phyloP scores from a whole-genome alignment of 23 tunicate species.

The Botrylloides violaceus region DNA sequence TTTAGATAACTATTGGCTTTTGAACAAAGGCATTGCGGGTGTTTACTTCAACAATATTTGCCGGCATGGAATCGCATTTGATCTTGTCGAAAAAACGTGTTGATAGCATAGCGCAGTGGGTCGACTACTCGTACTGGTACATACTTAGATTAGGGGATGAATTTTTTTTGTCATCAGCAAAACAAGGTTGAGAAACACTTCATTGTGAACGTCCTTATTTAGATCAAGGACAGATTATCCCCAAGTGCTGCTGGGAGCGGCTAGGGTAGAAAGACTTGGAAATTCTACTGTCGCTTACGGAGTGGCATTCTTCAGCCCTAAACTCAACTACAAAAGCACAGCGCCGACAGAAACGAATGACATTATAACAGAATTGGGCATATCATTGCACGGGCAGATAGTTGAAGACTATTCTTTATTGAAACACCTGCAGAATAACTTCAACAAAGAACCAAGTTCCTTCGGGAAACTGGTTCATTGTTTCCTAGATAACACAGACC shows the following conservation, averaged over 20 bases:
- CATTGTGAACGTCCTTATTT: not conserved
- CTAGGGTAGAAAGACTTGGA: slow-evolving; percentile 30
- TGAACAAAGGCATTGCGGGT: too few relatives aligned
- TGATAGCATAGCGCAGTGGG: too few relatives aligned
- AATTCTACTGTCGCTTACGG: slow-evolving; percentile 36
- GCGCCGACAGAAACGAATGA: slow-evolving; percentile 1
- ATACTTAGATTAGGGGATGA: too few relatives aligned
- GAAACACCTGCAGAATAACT: slow-evolving; percentile 8
- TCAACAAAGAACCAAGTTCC: slow-evolving; percentile 15
- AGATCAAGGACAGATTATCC: slow-evolving; percentile 27
- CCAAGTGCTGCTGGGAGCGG: slow-evolving; percentile 36
- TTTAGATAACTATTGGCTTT: too few relatives aligned
- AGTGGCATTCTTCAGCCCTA: slow-evolving; percentile 36
- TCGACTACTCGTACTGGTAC: too few relatives aligned
- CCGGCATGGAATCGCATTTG: too few relatives aligned
- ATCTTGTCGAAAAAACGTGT: too few relatives aligned
- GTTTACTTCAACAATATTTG: too few relatives aligned
- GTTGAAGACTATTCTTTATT: not conserved
- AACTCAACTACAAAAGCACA: not conserved
- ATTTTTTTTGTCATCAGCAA: too few relatives aligned
- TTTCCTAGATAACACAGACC: slow-evolving; percentile 27
- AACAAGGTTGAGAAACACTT: too few relatives aligned
- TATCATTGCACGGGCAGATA: slow-evolving; percentile 26
- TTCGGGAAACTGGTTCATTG: slow-evolving; percentile 36
- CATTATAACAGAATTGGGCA: slow-evolving; percentile 20